Evolutionary conservation across 2,888 invertebrate species (phyloP), one percentile per base, ranked within the genome.

Genomic region (Cheilosia pagana): DNA sequence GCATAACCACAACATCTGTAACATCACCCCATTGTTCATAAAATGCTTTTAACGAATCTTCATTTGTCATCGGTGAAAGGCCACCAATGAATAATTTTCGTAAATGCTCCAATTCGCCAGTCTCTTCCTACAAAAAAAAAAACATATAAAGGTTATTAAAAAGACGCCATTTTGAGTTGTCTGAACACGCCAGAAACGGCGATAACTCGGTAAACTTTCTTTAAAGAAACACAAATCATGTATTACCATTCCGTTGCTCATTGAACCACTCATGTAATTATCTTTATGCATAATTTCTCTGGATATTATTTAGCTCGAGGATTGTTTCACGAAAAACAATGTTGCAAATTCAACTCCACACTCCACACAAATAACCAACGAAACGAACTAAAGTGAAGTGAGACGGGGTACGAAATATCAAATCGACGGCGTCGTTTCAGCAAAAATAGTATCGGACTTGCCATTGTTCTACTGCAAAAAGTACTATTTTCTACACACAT

Each of bases 21-120:
- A 91, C 89, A 39, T 88, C 87, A 3, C 91, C 91, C 85, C 90
- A 91, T 74, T 91, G 89, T 2, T 87, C 85, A 7, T 90, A 91
- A 39, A 89, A 91, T 4, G 85, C 70, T 5, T 89, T 89, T 21
- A 91, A 71, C 0, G 88, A 87, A 0, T 89, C 90, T 59, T 89
- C 88, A 1, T 88, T 89, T 14, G 90, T 90, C 68, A 88, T 87
- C 12, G 89, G 87, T 5, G 91, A 89, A 4, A 91, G 72, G 0
- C 91, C 91, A 6, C 91, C 91, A 59, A 91, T 88, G 57, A 91
- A 91, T 68, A 91, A 89, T 88, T 91, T 91, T 16, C 90, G 88
- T 75, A 91, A 88, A 79, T 90, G 90, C 55, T 91, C 86, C 59
- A 77, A 52, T 48, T 86, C 86, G 10, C 53, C 28, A 25, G 45